A percentile compares a stretch with the other conserved stretches of the same genome.
Evolutionary conservation across 1,140 invertebrate genomes (phyloP).

Genomic region (Drosophila nikananu): DNA sequence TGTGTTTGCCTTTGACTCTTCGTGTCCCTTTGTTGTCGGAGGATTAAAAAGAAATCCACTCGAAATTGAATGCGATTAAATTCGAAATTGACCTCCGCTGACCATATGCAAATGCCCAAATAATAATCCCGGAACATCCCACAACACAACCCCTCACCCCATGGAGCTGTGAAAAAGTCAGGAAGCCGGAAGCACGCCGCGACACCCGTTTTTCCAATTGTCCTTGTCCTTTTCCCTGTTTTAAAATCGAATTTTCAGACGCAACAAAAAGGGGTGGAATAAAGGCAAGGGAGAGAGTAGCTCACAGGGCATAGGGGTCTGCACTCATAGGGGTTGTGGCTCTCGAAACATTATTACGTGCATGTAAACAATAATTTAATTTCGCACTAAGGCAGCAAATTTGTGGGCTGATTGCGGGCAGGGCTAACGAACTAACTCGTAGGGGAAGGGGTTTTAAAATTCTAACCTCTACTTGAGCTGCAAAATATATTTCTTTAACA

Average conservation of each 20-base stretch:
- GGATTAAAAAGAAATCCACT: constrained; percentile 83
- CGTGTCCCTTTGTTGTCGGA: constrained; percentile 24
- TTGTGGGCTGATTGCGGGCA: constrained; percentile 82
- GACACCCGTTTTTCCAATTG: constrained; percentile 27
- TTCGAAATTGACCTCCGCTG: constrained; percentile 76
- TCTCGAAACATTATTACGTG: constrained; percentile 76
- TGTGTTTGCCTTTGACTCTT: constrained; percentile 55
- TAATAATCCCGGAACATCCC: constrained; percentile 13
- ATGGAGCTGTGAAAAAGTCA: constrained; percentile 77
- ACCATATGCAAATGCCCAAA: constrained; percentile 72
- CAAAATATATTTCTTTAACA: neutral
- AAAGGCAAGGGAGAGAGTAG: constrained; percentile 38
- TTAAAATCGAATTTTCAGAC: constrained; percentile 76
- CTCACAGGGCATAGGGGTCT: constrained; percentile 22
- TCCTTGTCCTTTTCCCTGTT: constrained; percentile 59
- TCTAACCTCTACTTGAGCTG: neutral
- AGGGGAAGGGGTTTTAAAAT: neutral
- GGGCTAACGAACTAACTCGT: constrained; percentile 55
- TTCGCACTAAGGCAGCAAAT: constrained; percentile 81
- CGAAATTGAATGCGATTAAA: constrained; percentile 83
- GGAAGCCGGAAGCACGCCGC: constrained; percentile 11
- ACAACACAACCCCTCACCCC: neutral
- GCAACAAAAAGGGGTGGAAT: constrained; percentile 31
- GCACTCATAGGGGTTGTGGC: constrained; percentile 18
- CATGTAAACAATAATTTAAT: constrained; percentile 85